These are phyloP conservation scores for Leucoma salicis DNA, from an alignment of 2,888 invertebrate genomes.

Conservation along the genomic window DNA sequence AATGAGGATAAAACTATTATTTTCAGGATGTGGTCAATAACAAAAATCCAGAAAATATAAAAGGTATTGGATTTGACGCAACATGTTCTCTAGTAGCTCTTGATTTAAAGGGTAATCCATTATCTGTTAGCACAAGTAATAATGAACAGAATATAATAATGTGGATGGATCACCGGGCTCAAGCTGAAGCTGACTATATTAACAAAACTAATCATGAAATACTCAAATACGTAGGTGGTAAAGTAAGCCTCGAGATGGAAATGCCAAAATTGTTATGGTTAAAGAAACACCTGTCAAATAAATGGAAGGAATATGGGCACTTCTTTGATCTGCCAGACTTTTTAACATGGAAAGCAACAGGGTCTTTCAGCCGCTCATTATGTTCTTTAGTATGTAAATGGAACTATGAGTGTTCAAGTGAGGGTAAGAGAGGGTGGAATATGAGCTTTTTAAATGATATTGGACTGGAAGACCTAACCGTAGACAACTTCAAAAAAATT, in stretches of 20 bases:
- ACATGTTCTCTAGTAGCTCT: conserved; percentile 95
- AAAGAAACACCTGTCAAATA: conserved; percentile 86
- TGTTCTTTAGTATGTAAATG: conserved; percentile 98
- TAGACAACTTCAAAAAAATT: conserved; percentile 86
- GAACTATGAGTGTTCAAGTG: conserved; percentile 89
- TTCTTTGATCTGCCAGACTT: conserved; percentile 97
- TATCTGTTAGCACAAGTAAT: conserved; percentile 86
- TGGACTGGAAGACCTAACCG: conserved; percentile 87
- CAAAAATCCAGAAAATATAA: conserved; percentile 81
- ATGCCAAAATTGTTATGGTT: conserved; percentile 97
- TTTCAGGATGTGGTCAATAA: conserved; percentile 83
- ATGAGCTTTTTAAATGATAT: conserved; percentile 86
- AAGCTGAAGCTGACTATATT: conserved; percentile 89
- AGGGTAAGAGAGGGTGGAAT: conserved; percentile 86
- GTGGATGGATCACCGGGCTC: conserved; percentile 97
- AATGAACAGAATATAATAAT: conserved; percentile 91
- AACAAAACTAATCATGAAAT: conserved; percentile 89
- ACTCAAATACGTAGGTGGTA: conserved; percentile 93
- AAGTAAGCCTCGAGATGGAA: conserved; percentile 98
- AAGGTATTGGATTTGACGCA: conserved; percentile 96
- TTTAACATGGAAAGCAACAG: conserved; percentile 95
- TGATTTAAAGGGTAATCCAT: conserved; percentile 85
- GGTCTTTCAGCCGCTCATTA: conserved; percentile 87
- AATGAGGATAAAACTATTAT: too few species aligned
- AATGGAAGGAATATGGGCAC: conserved; percentile 87